These are phyloP conservation scores for Noctua pronuba DNA, from an alignment of 2,888 invertebrate species.

Conservation along the genomic window DNA sequence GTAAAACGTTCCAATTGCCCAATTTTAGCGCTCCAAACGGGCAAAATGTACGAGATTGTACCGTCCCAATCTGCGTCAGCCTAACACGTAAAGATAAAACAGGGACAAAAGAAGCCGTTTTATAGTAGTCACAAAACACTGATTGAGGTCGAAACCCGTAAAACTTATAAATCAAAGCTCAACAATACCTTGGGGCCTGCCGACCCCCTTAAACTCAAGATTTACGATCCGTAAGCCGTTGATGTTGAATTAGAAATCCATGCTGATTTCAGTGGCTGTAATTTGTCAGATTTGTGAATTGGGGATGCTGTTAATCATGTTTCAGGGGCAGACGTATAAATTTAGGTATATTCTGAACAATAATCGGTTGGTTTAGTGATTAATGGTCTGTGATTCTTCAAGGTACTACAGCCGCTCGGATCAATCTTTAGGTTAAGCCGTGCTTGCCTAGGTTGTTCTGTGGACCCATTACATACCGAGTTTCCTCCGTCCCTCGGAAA, in stretches of 20 bases:
- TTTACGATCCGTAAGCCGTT: conserved; percentile 52
- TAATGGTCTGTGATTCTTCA: not conserved
- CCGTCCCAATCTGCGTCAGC: not conserved
- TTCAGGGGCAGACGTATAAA: not conserved
- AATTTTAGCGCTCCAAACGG: not conserved
- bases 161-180: conserved; percentile 63
- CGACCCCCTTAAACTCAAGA: conserved; percentile 51
- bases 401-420: too few species aligned
- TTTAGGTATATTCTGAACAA: not conserved
- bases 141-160: conserved; percentile 64
- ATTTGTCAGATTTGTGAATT: conserved; percentile 38
- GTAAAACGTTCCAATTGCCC: not conserved
- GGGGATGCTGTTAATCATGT: conserved; percentile 17
- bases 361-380: not conserved
- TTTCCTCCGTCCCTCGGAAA: too few species aligned
- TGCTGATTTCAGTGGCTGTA: conserved; percentile 28
- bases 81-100: conserved; percentile 26
- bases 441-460: too few species aligned
- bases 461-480: too few species aligned
- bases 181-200: conserved; percentile 60
- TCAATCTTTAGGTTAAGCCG: too few species aligned
- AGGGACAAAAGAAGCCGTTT: conserved; percentile 40
- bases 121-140: conserved; percentile 65
- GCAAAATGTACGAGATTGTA: not conserved
- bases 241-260: conserved; percentile 41